Conservation (phyloP, 2,797 vertebrate species). For the Typhlichthys subterraneus region DNA sequence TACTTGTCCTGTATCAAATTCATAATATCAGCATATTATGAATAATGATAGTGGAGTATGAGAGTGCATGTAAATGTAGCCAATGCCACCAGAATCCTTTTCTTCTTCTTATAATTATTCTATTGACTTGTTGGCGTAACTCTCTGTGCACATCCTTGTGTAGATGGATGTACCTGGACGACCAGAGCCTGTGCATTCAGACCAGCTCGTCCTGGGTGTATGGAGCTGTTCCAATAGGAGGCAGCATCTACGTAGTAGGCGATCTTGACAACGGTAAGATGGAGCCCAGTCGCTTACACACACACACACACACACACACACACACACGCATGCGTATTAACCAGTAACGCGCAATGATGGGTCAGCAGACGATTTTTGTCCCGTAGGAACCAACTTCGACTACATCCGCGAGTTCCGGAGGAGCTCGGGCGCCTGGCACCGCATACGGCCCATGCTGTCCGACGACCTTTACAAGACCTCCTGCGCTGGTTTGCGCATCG, state of each 20-base stretch:
- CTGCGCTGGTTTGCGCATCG: conserved; percentile 89
- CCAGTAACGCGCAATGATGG: not conserved
- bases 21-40: too few species aligned
- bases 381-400: conserved; percentile 90
- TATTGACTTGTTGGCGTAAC: not conserved
- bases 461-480: conserved; percentile 90
- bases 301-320: not conserved
- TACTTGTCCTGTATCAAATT: too few species aligned
- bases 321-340: not conserved
- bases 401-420: conserved; percentile 96
- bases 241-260: conserved; percentile 96
- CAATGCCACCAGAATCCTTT: too few species aligned
- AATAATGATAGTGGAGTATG: too few species aligned
- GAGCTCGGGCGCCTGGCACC: conserved; percentile 94
- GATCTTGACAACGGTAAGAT: conserved; percentile 94
- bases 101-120: too few species aligned
- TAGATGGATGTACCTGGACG: conserved; percentile 96
- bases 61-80: too few species aligned
- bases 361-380: not conserved
- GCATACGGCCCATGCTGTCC: conserved; percentile 86
- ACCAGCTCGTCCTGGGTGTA: conserved; percentile 97
- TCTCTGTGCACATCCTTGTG: conserved; percentile 19
- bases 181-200: conserved; percentile 93
- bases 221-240: conserved; percentile 93
- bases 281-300: not conserved